Percentiles rank a stretch among this genome's conserved stretches.
phyloP scores from a whole-genome alignment of 1,140 invertebrate species.

The Drosophila tani region DNA sequence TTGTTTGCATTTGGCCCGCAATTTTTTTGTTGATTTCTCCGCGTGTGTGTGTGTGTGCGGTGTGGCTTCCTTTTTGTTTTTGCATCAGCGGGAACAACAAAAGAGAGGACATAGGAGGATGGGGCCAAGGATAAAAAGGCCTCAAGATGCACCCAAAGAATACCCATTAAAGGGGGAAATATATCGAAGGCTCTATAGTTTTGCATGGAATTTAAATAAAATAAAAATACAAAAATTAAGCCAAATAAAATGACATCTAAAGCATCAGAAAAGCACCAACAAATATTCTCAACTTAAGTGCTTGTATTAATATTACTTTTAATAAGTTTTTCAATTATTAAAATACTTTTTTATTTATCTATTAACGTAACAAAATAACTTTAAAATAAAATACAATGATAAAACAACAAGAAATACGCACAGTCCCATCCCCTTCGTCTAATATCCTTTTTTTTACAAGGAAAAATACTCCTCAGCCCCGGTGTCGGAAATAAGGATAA shows the following conservation, averaged over 20 bases:
- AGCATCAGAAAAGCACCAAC: neutral
- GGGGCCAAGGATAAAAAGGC: constrained; percentile 9
- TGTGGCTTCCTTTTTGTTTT: constrained; percentile 41
- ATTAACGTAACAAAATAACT: neutral
- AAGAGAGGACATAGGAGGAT: neutral
- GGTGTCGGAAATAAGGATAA: constrained; percentile 25
- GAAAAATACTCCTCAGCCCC: neutral
- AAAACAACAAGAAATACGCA: no score
- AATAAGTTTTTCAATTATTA: no score
- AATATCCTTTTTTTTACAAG: neutral
- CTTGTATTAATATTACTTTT: no score
- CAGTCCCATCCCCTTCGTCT: neutral
- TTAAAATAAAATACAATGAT: no score
- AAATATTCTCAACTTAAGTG: no score
- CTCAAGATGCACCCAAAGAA: constrained; percentile 2
- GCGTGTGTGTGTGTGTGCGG: neutral
- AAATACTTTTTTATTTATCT: no score
- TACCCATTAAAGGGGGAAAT: constrained; percentile 13
- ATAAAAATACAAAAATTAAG: neutral
- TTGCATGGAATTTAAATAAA: neutral
- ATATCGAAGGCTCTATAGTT: no score
- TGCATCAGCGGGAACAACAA: constrained; percentile 23
- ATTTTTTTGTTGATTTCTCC: constrained; percentile 22
- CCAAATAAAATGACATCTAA: neutral
- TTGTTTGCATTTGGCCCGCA: constrained; percentile 80